Base-by-base conservation (phyloP, 2,113 vertebrate species). In the Pedionomus torquatus region DNA sequence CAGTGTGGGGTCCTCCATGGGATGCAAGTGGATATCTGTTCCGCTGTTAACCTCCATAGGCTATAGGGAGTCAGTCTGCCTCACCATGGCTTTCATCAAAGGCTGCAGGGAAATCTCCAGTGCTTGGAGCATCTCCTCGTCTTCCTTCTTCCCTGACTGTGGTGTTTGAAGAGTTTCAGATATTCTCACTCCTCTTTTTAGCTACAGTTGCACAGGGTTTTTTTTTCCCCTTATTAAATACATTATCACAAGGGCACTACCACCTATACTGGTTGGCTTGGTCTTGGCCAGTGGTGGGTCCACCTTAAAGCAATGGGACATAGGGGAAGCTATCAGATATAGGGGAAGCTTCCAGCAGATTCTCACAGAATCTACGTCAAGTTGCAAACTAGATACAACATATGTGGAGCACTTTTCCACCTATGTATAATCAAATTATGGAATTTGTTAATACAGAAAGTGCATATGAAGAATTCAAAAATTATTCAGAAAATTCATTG, bases 401-500 rank as follows among this genome's bases (percentile, higher is more conserved):
- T 41, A 39, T 28, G 35, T 30, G 37, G 25, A 63, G 8, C 37
- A 19, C 2, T 83, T 79, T 79, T 78, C 19, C 10, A 44, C 5
- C 3, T 35, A 33, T 5, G 2, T 28, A 9, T 46, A 39, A 57
- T 7, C 0, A 0, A 43, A 39, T 14, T 44, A 64, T 39, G n/a
- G 2, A 69, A 52, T 44, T 81, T 10, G 37, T 64, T 76, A 8
- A 51, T 46, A 51, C 4, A 55, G 13, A 13, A 79, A 76, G 8
- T 15, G 23, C 43, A 46, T 41, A 43, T 1, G 30, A 86, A 35
- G 10, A 44, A 4, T n/a, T 77, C 7, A 87, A 71, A 86, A 70
- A 16, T 12, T 10, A 46, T 46, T 33, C n/a, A 57, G 14, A 5
- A 61, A 51, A 43, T 83, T 77, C 1, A 49, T 17, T 81, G 44